Evolutionary conservation across 2,888 invertebrate genomes (phyloP), one percentile per base, ranked within the genome.

Genomic region (Habroteleia sp.): DNA sequence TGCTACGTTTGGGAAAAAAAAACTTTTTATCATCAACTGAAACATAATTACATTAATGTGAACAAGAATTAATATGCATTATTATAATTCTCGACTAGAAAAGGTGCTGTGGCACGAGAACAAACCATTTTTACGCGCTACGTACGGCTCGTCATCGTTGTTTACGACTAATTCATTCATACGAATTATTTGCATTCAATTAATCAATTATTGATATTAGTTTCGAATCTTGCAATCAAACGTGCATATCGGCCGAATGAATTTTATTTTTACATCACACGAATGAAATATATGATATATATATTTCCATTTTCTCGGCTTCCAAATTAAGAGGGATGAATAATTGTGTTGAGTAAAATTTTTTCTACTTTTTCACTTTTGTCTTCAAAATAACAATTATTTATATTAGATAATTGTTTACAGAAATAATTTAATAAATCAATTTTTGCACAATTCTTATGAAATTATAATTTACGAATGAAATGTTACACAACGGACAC

Each of bases 11-110:
- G 33, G 52, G 27, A n/a, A 50, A 13, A 13, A 29, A 46, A 52
- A 65, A 65, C 16, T 65, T 65, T 65, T 42, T 14, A 54, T 52
- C 52, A 44, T 44, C 27, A 42, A 65, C 23, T 52, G 35, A 42
- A 25, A n/a, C 37, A 8, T 54, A 52, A 52, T 52, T 65, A 44
- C 37, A 33, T 52, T 52, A 54, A 6, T 16, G 16, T 33, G 11
- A 46, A 29, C 17, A 27, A 17, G 10, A 29, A 44, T 60, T 46
- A 37, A 25, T 46, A 8, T 42, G 31, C 35, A 6, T 10, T 3
- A 10, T 48, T 48, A 48, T 48, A 17, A 20, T 17, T 7, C 11
- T 11, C 11, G 29, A 54, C 2, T 5, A 3, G 5, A 3, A 20
- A 20, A 13, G 4, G 3, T 13, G 1, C 3, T 23, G 0, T 13